Percentiles rank a stretch among this genome's conserved stretches.
Evolutionary conservation across 2,888 invertebrate species (phyloP).

Genomic region (Drosophila multiciliata): DNA sequence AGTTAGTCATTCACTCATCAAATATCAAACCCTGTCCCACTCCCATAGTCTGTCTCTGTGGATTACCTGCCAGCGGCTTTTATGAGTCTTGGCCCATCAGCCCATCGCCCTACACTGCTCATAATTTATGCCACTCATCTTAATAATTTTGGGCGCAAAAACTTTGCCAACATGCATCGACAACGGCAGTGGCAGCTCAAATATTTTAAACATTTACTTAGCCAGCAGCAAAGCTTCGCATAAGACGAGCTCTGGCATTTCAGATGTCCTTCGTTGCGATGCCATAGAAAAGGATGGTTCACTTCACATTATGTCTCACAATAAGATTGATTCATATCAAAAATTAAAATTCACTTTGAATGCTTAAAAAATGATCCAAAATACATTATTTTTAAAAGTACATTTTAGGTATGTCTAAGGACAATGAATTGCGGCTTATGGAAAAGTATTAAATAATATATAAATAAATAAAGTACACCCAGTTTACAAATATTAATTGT

Average conservation of each 20-base stretch:
- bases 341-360: not conserved
- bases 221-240: constrained; percentile 43
- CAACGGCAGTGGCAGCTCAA: constrained; percentile 57
- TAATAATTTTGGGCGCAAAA: constrained; percentile 77
- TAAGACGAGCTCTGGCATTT: constrained; percentile 13
- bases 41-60: constrained; percentile 58
- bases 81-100: constrained; percentile 55
- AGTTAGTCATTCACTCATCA: constrained; percentile 80
- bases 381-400: not conserved
- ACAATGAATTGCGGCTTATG: not conserved
- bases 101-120: constrained; percentile 47
- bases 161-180: constrained; percentile 60
- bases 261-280: constrained; percentile 11
- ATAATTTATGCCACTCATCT: constrained; percentile 82
- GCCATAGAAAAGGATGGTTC: not conserved
- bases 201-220: constrained; percentile 78
- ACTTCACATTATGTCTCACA: not conserved
- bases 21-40: constrained; percentile 49
- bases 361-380: too few species aligned
- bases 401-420: too few species aligned
- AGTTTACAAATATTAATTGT: not conserved
- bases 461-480: not conserved
- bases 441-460: too few species aligned
- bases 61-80: constrained; percentile 74
- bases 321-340: not conserved